A percentile compares a stretch with the other conserved stretches of the same genome.
Evolutionary conservation across 2,797 vertebrate species (phyloP).

Genomic region (Epinephelus awoara): DNA sequence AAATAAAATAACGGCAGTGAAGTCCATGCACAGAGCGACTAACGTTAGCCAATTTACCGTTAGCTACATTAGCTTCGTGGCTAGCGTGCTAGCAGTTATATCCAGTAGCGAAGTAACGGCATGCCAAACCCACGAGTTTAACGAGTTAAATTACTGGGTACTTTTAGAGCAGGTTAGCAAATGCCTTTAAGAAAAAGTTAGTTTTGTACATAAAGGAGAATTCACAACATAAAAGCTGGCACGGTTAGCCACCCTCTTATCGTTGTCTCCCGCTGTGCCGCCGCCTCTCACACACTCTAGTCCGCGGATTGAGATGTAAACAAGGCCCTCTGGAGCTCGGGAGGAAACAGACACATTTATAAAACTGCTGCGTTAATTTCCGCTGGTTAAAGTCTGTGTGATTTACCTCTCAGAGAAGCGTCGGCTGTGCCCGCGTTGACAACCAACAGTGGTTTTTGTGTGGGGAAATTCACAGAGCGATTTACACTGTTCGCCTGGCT

Average conservation of each 20-base stretch:
- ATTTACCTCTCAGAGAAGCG: conserved; percentile 76
- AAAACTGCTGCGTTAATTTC: neutral
- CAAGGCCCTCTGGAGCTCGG: conserved; percentile 83
- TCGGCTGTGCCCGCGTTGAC: conserved; percentile 27
- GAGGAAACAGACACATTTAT: conserved; percentile 37
- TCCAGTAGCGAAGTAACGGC: conserved; percentile 33
- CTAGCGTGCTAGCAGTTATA: conserved; percentile 53
- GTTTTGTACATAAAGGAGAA: neutral
- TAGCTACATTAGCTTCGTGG: conserved; percentile 76
- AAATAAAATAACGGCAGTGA: neutral
- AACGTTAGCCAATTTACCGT: conserved; percentile 41
- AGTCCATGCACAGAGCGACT: conserved; percentile 20
- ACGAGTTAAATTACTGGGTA: neutral
- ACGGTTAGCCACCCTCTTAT: conserved; percentile 27
- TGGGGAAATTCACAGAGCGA: conserved; percentile 51
- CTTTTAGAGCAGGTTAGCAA: neutral
- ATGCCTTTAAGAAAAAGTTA: neutral
- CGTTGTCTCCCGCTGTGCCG: conserved; percentile 45
- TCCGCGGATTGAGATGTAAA: conserved; percentile 86
- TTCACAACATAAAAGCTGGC: neutral
- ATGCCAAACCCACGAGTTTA: neutral
- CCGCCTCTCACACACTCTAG: conserved; percentile 74
- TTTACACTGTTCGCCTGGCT: conserved; percentile 65
- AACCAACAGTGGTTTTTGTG: conserved; percentile 39
- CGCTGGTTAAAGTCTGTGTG: neutral